Base-by-base conservation (phyloP, 2,797 vertebrate species). In the Cirrhinus mrigala region DNA sequence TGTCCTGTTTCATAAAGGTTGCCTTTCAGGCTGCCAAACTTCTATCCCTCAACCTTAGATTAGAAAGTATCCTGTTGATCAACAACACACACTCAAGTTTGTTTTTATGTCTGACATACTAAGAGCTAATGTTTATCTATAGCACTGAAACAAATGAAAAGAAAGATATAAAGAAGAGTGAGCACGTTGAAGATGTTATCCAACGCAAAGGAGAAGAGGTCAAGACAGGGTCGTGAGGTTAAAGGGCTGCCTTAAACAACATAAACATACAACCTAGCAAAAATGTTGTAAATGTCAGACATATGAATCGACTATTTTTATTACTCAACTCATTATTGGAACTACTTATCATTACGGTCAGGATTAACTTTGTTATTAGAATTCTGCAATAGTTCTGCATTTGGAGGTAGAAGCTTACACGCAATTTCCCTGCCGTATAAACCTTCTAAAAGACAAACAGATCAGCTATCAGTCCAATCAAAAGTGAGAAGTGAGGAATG, bases 381-480 rank as follows among this genome's bases (percentile, higher is more conserved):
- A 83, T 60, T 52, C 79, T 48, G 83, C 20, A 46, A 29, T 62
- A 27, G 24, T 62, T 60, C 71, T 46, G 44, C 37, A 82, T 37
- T 82, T 70, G 80, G 66, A 69, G 80, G 66, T 79, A 33, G 52
- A 60, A 68, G 74, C 52, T 79, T 81, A 64, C 77, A 29, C 54
- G 11, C 4, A 62, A 33, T 40, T 50, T 37, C 60, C 48, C 64
- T 64, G 69, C n/a, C 46, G 54, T n/a, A 81, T 29, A 74, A 56
- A 69, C 40, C 27, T 52, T 78, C 46, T 14, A 71, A 91, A 89
- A 88, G 88, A 27, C 87, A 86, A 87, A 62, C 91, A 89, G 60
- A 87, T 91, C 90, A 85, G 81, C 81, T 54, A 58, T 85, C 80
- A 84, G 88, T 91, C 83, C 78, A 89, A 87, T 89, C 84, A 87